These are phyloP conservation scores for Xiphias gladius DNA, from an alignment of 2,113 vertebrate species.

Conservation along the genomic window DNA sequence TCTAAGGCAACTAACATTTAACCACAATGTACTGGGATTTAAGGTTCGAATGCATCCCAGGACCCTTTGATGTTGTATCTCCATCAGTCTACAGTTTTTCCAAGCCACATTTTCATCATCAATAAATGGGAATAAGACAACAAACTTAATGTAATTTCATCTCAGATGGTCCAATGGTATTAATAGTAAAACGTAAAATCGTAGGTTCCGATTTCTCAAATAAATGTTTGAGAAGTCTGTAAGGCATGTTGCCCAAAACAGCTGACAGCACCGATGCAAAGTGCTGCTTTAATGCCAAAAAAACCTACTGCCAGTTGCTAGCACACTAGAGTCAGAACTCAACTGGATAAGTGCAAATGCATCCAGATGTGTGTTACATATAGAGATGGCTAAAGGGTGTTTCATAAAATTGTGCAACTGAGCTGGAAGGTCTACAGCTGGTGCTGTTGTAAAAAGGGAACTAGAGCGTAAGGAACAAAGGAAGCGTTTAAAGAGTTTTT, in stretches of 20 bases:
- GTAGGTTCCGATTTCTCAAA: neutral
- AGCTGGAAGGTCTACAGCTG: constrained; percentile 49
- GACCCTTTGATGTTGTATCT: neutral
- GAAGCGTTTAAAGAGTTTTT: constrained; percentile 4
- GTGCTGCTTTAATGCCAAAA: neutral
- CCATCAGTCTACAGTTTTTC: neutral
- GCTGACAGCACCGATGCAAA: neutral
- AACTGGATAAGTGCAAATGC: constrained; percentile 12
- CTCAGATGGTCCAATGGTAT: no score
- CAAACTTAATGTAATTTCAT: no score
- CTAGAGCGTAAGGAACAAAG: constrained; percentile 32
- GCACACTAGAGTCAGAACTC: neutral
- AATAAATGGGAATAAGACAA: no score
- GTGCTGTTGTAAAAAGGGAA: constrained; percentile 33
- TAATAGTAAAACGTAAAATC: neutral
- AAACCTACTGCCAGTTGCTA: neutral
- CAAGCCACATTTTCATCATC: neutral
- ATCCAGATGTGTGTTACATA: constrained; percentile 20
- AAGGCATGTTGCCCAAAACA: neutral
- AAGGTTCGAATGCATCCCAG: neutral
- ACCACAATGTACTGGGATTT: no score
- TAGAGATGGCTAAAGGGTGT: constrained; percentile 22
- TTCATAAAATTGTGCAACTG: constrained; percentile 20
- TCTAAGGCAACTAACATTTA: neutral
- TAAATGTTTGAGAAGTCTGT: neutral